A percentile compares a stretch with the other conserved stretches of the same genome.
phyloP scores from a whole-genome alignment of 2,113 vertebrate genomes.

The Oncorhynchus nerka region DNA sequence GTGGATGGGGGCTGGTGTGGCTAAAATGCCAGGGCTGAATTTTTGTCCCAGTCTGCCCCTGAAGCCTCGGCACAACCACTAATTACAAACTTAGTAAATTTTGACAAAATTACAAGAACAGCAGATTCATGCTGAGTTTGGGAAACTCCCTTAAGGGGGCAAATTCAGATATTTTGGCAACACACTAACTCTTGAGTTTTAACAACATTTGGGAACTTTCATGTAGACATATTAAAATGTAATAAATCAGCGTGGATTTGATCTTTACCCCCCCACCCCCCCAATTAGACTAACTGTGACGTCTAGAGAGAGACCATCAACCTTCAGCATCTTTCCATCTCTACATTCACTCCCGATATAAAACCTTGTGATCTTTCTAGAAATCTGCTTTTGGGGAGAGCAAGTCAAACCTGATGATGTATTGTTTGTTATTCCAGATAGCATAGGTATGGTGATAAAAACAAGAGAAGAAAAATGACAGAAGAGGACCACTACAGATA shows the following conservation, averaged over 20 bases:
- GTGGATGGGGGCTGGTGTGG: no score
- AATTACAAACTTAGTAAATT: slow-evolving; percentile 47
- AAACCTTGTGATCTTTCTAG: not conserved
- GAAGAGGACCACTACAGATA: no score
- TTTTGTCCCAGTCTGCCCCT: no score
- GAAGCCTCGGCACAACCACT: slow-evolving; percentile 44
- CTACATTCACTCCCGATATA: not conserved
- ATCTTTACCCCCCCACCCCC: not conserved
- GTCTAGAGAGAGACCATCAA: not conserved
- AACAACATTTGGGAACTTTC: not conserved
- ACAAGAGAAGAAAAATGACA: no score
- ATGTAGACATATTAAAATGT: not conserved
- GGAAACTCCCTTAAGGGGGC: not conserved
- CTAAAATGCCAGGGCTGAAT: no score
- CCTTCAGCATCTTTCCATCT: not conserved
- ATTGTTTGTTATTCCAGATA: not conserved
- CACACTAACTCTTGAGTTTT: not conserved
- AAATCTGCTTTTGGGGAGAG: not conserved
- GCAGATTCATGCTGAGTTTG: not conserved
- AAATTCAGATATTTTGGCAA: not conserved
- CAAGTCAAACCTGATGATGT: not conserved
- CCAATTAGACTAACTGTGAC: not conserved
- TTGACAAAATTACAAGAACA: not conserved
- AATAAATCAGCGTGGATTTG: not conserved
- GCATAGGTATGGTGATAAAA: not conserved